A percentile compares a stretch with the other conserved stretches of the same genome.
These are phyloP conservation scores for Rapana venosa DNA, from an alignment of 2,888 invertebrate species.

Conservation along the genomic window DNA sequence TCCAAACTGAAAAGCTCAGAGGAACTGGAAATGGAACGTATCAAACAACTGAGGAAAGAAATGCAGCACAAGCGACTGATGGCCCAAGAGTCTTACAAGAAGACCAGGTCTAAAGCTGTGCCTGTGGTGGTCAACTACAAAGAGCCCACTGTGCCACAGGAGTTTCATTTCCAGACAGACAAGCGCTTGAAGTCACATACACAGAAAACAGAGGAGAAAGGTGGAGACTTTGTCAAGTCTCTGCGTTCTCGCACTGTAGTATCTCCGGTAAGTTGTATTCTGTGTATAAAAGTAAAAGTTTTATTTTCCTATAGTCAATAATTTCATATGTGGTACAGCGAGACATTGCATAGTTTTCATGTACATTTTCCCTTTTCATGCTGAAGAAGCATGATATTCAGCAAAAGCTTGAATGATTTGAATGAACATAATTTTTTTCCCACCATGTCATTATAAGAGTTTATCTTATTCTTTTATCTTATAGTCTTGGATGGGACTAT, in stretches of 20 bases:
- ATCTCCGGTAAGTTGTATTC: slow-evolving; percentile 23
- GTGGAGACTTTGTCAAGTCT: slow-evolving; percentile 61
- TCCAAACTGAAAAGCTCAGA: slow-evolving; percentile 63
- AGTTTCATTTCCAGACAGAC: slow-evolving; percentile 73
- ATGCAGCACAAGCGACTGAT: slow-evolving; percentile 63
- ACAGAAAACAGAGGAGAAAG: slow-evolving; percentile 31
- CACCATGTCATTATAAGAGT: no score
- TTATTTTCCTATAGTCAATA: no score
- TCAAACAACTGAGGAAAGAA: slow-evolving; percentile 64
- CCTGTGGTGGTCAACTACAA: slow-evolving; percentile 47
- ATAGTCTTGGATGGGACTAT: no score
- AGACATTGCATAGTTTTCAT: no score
- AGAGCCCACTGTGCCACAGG: slow-evolving; percentile 64
- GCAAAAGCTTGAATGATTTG: no score
- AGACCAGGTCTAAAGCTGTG: slow-evolving; percentile 54
- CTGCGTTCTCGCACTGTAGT: slow-evolving; percentile 53
- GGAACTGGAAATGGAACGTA: slow-evolving; percentile 71
- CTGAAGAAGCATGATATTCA: no score
- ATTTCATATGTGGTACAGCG: no score
- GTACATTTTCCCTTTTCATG: no score
- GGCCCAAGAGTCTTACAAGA: slow-evolving; percentile 66
- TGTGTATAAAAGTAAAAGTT: no score
- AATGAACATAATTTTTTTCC: no score
- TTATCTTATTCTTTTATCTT: no score
- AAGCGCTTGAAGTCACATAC: slow-evolving; percentile 61